Evolutionary conservation across 2,797 vertebrate species (phyloP).

Genomic region (Nyctalus aviator): DNA sequence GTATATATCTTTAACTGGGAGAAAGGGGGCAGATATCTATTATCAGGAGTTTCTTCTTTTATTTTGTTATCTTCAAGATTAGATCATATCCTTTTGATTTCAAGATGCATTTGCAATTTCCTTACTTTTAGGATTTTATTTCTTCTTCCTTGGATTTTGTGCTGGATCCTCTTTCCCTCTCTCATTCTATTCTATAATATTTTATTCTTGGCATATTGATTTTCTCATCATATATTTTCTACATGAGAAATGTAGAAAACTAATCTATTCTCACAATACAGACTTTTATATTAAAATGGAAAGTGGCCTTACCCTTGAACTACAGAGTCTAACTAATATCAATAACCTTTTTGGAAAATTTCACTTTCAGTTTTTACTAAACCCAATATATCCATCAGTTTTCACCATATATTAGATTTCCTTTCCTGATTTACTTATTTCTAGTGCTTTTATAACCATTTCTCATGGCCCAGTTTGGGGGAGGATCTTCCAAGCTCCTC

Average conservation of each 20-base stretch:
- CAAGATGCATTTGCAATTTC: not conserved
- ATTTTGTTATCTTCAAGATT: not conserved
- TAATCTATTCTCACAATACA: not conserved
- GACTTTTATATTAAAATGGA: not conserved
- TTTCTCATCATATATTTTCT: not conserved
- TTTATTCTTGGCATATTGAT: not conserved
- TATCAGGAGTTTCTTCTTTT: not conserved
- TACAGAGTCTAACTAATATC: not conserved
- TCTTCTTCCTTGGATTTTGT: not conserved
- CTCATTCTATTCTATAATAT: not conserved
- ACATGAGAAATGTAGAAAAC: not conserved
- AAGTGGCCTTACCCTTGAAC: not conserved
- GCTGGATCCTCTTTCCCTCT: not conserved
- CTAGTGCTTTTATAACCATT: not conserved
- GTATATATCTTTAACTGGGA: not conserved
- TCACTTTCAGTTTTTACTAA: not conserved
- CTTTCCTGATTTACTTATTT: not conserved
- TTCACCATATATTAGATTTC: not conserved
- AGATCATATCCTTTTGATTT: not conserved
- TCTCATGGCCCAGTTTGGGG: not conserved
- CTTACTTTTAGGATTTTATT: not conserved
- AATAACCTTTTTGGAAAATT: not conserved
- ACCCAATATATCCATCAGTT: not conserved
- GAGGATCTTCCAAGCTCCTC: not conserved
- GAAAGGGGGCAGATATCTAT: not conserved